Percentiles rank a stretch among this genome's conserved stretches.
Evolutionary conservation across 2,888 invertebrate species (phyloP).

Genomic region (Patella caerulea): DNA sequence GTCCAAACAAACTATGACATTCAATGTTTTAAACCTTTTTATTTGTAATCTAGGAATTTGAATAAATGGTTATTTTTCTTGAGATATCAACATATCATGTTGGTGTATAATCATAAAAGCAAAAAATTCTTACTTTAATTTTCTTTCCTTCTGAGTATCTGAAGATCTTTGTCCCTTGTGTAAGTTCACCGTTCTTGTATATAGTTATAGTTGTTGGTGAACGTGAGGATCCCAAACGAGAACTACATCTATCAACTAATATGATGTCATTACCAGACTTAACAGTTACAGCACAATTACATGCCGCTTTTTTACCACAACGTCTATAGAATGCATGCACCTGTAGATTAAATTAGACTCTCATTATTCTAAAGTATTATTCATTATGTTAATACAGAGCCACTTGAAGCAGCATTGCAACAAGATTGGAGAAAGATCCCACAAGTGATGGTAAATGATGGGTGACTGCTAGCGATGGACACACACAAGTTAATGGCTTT

Average conservation of each 20-base stretch:
- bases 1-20: too few species aligned
- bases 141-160: conserved; percentile 35
- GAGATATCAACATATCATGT: too few species aligned
- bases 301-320: conserved; percentile 31
- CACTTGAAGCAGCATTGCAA: too few species aligned
- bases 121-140: conserved; percentile 36
- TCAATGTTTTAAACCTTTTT: too few species aligned
- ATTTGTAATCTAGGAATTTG: too few species aligned
- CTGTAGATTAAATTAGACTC: conserved; percentile 11
- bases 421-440: too few species aligned
- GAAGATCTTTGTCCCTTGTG: conserved; percentile 37
- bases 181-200: conserved; percentile 39
- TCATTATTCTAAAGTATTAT: background rate
- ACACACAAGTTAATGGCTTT: too few species aligned
- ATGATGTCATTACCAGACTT: conserved; percentile 49
- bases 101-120: background rate
- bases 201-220: conserved; percentile 26
- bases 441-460: too few species aligned
- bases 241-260: conserved; percentile 44
- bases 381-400: too few species aligned
- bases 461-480: too few species aligned
- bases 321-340: conserved; percentile 31
- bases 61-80: too few species aligned
- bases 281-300: conserved; percentile 50
- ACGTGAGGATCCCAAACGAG: background rate